Conservation (phyloP, 2,797 vertebrate species). For the Pelochelys cantorii region DNA sequence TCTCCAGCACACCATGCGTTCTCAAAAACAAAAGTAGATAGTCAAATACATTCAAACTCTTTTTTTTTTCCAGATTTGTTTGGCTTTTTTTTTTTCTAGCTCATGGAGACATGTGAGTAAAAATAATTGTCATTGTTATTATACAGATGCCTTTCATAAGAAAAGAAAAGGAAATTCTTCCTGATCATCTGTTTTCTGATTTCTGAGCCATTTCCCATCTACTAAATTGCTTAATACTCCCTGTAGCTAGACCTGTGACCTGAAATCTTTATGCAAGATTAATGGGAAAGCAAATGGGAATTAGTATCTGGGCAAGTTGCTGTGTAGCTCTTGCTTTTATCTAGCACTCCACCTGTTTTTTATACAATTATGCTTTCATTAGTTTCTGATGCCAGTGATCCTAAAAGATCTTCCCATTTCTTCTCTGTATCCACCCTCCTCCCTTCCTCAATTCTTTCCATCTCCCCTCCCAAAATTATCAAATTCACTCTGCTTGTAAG, state of each 20-base stretch:
- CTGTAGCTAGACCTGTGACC: constrained; percentile 68
- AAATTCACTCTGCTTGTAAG: constrained; percentile 76
- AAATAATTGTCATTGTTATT: background rate
- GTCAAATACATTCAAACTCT: constrained; percentile 16
- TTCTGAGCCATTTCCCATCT: constrained; percentile 66
- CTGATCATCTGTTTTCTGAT: constrained; percentile 33
- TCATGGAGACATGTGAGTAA: background rate
- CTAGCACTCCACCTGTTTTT: constrained; percentile 72
- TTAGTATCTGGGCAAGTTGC: constrained; percentile 63
- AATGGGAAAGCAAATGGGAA: constrained; percentile 76
- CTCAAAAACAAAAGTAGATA: constrained; percentile 19
- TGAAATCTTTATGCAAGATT: constrained; percentile 69
- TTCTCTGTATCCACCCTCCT: background rate
- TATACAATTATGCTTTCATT: constrained; percentile 63
- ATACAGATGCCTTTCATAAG: background rate
- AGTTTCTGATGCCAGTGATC: constrained; percentile 46
- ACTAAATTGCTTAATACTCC: constrained; percentile 75
- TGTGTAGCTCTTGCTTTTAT: constrained; percentile 71
- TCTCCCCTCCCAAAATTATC: constrained; percentile 60
- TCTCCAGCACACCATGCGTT: constrained; percentile 10
- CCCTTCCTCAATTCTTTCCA: background rate
- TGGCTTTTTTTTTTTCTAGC: fast-evolving
- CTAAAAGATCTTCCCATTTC: constrained; percentile 37
- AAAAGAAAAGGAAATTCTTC: constrained; percentile 18
- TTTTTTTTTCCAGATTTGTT: background rate